Evolutionary conservation across 2,113 vertebrate genomes (phyloP).

Genomic region (Ariopsis seemanni): DNA sequence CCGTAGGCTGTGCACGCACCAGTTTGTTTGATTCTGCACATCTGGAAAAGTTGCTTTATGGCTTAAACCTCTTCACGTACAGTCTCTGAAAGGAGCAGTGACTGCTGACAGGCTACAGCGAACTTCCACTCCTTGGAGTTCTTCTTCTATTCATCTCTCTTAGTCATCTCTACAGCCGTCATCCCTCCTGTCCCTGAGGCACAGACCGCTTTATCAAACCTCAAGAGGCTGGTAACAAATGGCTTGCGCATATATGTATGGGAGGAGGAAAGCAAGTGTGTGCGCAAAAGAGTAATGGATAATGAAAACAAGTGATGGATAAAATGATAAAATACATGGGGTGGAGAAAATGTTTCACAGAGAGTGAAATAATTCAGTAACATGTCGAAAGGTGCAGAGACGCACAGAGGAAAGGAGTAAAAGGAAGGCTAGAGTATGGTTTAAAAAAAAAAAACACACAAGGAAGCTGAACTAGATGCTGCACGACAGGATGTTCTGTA

Average conservation of each 20-base stretch:
- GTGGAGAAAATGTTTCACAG: not conserved
- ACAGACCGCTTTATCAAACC: conserved; percentile 53
- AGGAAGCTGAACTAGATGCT: not conserved
- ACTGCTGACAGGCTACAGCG: conserved; percentile 71
- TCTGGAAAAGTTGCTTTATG: conserved; percentile 63
- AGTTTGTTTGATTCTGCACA: conserved; percentile 65
- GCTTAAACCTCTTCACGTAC: conserved; percentile 60
- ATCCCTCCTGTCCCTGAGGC: conserved; percentile 24
- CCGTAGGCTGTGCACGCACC: conserved; percentile 41
- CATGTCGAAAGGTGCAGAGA: not conserved
- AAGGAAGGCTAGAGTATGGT: not conserved
- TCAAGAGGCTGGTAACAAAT: conserved; percentile 44
- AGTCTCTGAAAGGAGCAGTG: conserved; percentile 67
- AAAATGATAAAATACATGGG: conserved; percentile 5
- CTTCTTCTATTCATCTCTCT: conserved; percentile 8
- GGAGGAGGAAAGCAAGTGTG: not conserved
- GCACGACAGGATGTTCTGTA: conserved; percentile 27
- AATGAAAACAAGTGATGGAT: conserved; percentile 22
- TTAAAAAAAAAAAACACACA: not conserved
- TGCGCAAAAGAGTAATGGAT: not conserved
- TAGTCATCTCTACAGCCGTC: conserved; percentile 9
- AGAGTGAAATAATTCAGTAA: not conserved
- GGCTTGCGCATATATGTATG: not conserved
- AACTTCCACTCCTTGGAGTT: conserved; percentile 9
- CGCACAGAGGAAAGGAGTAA: conserved; percentile 11